Evolutionary conservation across 2,797 vertebrate genomes (phyloP).

Genomic region (Emydoidea blandingii): DNA sequence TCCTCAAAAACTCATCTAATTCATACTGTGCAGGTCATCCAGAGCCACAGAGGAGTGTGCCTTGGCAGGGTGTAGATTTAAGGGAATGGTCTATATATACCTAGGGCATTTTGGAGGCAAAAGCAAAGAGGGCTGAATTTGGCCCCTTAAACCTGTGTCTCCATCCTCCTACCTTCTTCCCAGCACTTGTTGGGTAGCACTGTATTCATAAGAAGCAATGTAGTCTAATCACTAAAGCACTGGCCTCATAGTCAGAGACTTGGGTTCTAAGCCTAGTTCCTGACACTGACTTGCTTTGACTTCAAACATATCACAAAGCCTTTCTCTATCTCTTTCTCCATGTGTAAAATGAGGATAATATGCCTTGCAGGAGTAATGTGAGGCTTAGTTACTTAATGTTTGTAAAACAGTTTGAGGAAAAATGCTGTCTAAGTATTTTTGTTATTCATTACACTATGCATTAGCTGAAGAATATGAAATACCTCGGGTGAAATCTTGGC

Average conservation of each 20-base stretch:
- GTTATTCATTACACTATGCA: not conserved
- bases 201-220: not conserved
- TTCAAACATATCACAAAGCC: not conserved
- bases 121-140: not conserved
- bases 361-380: not conserved
- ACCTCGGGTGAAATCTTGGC: not conserved
- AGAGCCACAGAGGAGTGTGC: no score
- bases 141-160: not conserved
- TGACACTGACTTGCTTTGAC: not conserved
- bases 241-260: not conserved
- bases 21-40: no score
- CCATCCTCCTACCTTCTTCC: not conserved
- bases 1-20: no score
- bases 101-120: no score
- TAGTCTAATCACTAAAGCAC: not conserved
- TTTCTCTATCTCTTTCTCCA: not conserved
- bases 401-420: not conserved
- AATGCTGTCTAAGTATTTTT: not conserved
- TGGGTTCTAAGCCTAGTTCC: not conserved
- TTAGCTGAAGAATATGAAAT: not conserved
- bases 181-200: not conserved
- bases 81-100: no score
- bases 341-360: accelerated
- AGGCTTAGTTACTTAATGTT: not conserved
- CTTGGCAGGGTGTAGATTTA: no score